Evolutionary conservation across 2,888 invertebrate species (phyloP).

Genomic region (Matsumyia berberina): DNA sequence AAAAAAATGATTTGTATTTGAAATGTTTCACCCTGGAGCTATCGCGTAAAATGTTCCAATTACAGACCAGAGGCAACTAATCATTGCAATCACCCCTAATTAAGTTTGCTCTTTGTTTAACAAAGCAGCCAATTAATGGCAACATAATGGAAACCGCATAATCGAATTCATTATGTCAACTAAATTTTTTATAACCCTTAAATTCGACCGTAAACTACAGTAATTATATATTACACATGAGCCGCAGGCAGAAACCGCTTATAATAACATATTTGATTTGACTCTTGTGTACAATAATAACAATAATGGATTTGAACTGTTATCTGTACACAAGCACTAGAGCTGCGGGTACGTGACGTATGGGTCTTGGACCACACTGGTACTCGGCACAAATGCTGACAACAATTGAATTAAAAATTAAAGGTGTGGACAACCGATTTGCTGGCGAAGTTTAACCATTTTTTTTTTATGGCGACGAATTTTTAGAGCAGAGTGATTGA

Average conservation of each 20-base stretch:
- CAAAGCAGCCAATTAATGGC: conserved; percentile 74
- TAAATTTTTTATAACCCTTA: conserved; percentile 57
- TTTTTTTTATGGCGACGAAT: no score
- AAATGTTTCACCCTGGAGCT: no score
- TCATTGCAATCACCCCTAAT: conserved; percentile 73
- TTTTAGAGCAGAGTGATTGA: no score
- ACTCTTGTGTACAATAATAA: conserved; percentile 49
- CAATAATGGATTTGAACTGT: conserved; percentile 62
- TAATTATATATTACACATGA: conserved; percentile 41
- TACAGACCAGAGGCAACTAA: conserved; percentile 65
- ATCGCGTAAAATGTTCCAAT: conserved; percentile 37
- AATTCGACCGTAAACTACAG: conserved; percentile 48
- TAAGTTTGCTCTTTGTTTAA: conserved; percentile 74
- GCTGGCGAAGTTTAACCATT: no score
- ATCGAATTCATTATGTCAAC: conserved; percentile 76
- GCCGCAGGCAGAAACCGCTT: conserved; percentile 65
- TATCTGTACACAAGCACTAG: neutral
- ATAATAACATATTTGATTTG: conserved; percentile 71
- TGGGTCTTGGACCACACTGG: no score
- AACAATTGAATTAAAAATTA: no score
- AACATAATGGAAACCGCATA: conserved; percentile 72
- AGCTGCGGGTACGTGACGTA: no score
- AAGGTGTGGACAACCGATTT: no score
- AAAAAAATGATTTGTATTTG: no score
- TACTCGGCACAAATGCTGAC: no score